Evolutionary conservation across 2,888 invertebrate genomes (phyloP), one percentile per base, ranked within the genome.

Genomic region (Aspidiotus destructor): DNA sequence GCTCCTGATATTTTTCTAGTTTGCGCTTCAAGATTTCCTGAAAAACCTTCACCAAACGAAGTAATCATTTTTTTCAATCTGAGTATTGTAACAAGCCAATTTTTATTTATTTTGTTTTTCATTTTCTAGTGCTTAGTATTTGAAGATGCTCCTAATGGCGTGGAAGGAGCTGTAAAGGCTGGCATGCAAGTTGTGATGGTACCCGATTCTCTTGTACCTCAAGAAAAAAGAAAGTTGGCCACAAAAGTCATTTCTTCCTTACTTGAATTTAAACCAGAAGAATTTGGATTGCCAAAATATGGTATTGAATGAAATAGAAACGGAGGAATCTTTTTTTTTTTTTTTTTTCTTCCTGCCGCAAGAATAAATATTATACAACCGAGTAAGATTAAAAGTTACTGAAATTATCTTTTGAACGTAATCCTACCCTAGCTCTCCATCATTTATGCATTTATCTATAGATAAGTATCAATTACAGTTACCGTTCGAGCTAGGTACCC

Each of bases 131-230:
- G 90, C 75, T 78, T 94, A 70, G 93, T 92, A 5, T 91, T 94
- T 76, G 96, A 96, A 80, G 96, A 96, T 78, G 89, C 95, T 0
- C 88, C 89, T 0, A 92, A 92, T 77, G 95, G 96, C 0, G 91
- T 93, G 0, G 81, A 83, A 48, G 89, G 89, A 0, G 93, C 86
- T 0, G 75, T 82, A 16, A 81, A 83, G 17, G 93, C 94, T 0
- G 88, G 87, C 8, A 95, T 94, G 93, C 90, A 90, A 77, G 84
- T 84, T 1, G 85, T 92, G 0, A 89, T 91, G 88, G 86, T 91
- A 5, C 91, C 91, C 0, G 89, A 90, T 76, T 72, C 77, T 8
- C 76, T 78, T 16, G 76, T 83, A 41, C 78, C 81, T 0, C 73
- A 75, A 13, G 80, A 82, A 64, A 74, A 80, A 69, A 80, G 79